phyloP scores from a whole-genome alignment of 30 jellyfish, hydroid and myxozoan genomes.

The Aurelia aurita complex sp. Pacific region DNA sequence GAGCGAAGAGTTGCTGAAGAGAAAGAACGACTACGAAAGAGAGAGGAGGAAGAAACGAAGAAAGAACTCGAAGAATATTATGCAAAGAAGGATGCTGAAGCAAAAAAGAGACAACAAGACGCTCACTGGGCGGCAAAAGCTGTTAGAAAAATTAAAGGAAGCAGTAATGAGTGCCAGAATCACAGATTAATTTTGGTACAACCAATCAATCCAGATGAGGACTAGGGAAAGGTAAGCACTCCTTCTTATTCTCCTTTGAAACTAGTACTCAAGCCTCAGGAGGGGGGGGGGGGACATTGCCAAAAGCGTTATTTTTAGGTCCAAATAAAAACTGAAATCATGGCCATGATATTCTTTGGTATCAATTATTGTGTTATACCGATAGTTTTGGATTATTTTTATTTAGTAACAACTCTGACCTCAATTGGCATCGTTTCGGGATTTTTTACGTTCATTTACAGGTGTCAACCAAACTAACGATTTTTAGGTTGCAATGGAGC shows the following conservation, averaged over 20 bases:
- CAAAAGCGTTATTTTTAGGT: too few species aligned
- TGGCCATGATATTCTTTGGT: too few species aligned
- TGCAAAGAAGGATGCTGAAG: background rate
- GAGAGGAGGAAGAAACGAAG: background rate
- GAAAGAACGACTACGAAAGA: constrained; percentile 1
- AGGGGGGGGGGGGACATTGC: too few species aligned
- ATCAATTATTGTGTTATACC: too few species aligned
- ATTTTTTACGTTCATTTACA: too few species aligned
- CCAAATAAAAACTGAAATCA: too few species aligned
- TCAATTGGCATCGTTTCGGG: too few species aligned
- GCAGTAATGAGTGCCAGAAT: background rate
- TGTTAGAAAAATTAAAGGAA: background rate
- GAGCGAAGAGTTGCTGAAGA: constrained; percentile 21
- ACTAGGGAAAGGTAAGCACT: constrained; percentile 1
- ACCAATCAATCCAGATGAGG: constrained; percentile 25
- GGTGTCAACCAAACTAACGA: too few species aligned
- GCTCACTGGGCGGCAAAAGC: background rate
- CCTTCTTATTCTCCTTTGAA: background rate
- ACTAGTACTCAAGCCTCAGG: too few species aligned
- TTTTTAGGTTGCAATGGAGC: too few species aligned
- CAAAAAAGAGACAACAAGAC: background rate
- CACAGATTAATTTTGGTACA: constrained; percentile 22
- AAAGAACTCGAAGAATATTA: background rate
- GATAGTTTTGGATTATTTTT: too few species aligned
- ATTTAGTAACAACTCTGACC: too few species aligned